Base-by-base conservation (phyloP, 1,140 invertebrate species). In the Drosophila littoralis region DNA sequence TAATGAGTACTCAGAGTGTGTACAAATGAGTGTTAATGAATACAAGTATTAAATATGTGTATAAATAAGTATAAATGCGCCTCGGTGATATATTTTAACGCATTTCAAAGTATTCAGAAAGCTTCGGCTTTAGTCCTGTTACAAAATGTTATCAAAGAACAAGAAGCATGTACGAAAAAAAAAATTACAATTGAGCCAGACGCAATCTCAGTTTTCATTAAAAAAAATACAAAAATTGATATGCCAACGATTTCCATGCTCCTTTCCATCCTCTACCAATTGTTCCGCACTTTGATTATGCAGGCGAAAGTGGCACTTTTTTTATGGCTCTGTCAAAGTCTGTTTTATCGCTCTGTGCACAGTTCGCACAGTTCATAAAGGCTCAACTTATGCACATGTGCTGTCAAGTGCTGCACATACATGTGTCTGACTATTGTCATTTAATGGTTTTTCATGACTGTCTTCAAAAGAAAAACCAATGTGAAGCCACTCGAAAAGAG, bases 281-380 rank as follows among this genome's bases (percentile, higher is more conserved):
- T 32, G 48, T 50, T 2, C 48, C 22, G 1, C n/a, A 17, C 22
- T 50, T 28, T 32, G 48, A 50, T 48, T 28, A 28, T 48, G 22
- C 28, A 32, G 48, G 28, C 10, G 6, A 42, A 32, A 50, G 22
- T 50, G 28, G 22, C 42, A 10, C 10, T 32, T 32, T 54, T 54
- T 38, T 10, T 54, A 54, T 54, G 51, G 22, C 22, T 32, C 28
- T 50, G 46, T 50, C 46, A 50, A 50, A 10, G 48, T n/a, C 12
- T 32, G 22, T 28, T 50, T 50, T 54, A 13, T 54, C 8, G 36
- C 36, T 43, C 36, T 17, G 17, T 17, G 17, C 17, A 1, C 17
- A n/a, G n/a, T 17, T 17, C 17, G 22, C 22, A 22, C 13, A 57
- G 36, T 42, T 40, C 10, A 42, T 42, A 35, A 54, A 35, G 33